Percentiles rank a stretch among this genome's conserved stretches.
Conservation (phyloP, 2,113 vertebrate genomes). For the Brevimyrus niger region DNA sequence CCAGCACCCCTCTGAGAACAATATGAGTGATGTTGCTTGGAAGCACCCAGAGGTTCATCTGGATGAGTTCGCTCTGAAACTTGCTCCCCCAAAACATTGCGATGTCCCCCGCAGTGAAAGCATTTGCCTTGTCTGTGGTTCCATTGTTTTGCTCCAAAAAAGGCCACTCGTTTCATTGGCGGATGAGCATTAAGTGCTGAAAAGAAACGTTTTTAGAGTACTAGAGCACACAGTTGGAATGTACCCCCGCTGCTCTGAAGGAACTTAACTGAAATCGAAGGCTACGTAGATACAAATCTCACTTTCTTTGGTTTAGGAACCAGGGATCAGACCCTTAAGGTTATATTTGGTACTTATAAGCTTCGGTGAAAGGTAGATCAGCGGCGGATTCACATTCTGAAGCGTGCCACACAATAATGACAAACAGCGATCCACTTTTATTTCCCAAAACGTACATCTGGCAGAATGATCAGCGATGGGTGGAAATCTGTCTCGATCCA, state of each 20-base stretch:
- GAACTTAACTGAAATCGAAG: neutral
- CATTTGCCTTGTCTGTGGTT: neutral
- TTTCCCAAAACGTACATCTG: neutral
- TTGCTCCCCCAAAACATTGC: neutral
- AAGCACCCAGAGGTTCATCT: slow-evolving; percentile 34
- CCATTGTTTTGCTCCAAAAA: neutral
- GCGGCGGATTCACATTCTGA: neutral
- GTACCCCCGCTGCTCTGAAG: neutral
- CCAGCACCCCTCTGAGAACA: neutral
- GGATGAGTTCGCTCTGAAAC: slow-evolving; percentile 33
- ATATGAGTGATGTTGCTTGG: neutral
- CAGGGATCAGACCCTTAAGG: neutral
- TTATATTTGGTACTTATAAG: neutral
- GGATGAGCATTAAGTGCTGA: neutral
- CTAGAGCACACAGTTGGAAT: neutral
- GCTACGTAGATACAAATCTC: neutral
- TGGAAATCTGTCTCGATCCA: neutral
- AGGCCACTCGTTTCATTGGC: neutral
- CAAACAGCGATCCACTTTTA: neutral
- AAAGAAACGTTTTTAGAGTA: neutral
- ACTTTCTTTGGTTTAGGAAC: neutral
- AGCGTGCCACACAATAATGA: neutral
- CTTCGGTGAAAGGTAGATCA: neutral
- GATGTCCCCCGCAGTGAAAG: neutral
- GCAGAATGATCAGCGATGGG: neutral